Evolutionary conservation across 2,888 invertebrate species (phyloP), one percentile per base, ranked within the genome.

Genomic region (Lacanobia oleracea): DNA sequence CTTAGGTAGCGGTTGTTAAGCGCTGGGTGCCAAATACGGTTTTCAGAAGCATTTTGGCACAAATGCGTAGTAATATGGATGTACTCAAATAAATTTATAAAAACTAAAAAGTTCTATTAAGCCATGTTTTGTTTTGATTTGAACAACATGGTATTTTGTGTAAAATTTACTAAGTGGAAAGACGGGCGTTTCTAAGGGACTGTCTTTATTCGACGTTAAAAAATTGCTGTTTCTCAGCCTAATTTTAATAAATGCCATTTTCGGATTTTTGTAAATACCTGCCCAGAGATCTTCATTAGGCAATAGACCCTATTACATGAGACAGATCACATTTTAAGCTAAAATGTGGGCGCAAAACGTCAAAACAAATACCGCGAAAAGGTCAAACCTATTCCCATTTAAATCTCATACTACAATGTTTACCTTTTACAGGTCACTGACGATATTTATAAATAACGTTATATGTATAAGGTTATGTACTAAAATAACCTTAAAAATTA

Each of bases 401-500:
- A 12, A 9, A 67, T 43, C 14, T 21, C 14, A 27, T 21, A 77
- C 37, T 59, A 45, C 18, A 27, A 7, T 73, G 51, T 68, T 68
- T 76, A 67, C 77, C 10, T 67, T 9, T 27, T 51, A 73, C 14
- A 21, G 68, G 69, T 68, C 68, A 68, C 45, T 68, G 9, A 50
- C 18, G 21, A 66, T 48, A 50, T 37, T 64, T 16, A 57, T 23
- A 43, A 37, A 76, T 45, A 68, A 21, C n/a, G 12, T 40, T 21
- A 77, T 3, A n/a, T n/a, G n/a, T n/a, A 53, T 73, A 68, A 68
- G 73, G 69, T 76, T 67, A 61, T 45, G 8, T 60, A 59, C 18
- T 3, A 67, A 33, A 33, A 33, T 33, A 33, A 33, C 33, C 6
- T 33, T 33, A 33, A 72, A 43, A 60, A 43, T 50, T 33, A 10